Conservation (phyloP, 2,888 invertebrate genomes). For the Leucoptera coffeella region DNA sequence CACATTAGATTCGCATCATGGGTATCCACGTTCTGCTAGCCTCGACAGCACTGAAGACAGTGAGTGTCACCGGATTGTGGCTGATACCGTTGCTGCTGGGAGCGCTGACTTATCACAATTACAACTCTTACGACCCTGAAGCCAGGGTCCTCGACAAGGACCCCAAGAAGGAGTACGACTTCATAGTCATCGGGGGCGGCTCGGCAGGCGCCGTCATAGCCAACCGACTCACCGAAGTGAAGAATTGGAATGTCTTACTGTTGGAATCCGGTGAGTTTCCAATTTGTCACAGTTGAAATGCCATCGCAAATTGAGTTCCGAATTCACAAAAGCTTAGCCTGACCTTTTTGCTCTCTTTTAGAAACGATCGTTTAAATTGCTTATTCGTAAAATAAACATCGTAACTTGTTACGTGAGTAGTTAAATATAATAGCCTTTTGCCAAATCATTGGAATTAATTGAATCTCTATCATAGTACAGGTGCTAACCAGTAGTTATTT, state of each 20-base stretch:
- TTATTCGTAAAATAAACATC: too few species aligned
- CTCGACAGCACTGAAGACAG: conserved; percentile 72
- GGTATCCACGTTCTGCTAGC: conserved; percentile 68
- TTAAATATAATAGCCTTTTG: too few species aligned
- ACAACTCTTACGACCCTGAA: conserved; percentile 77
- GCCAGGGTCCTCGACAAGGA: conserved; percentile 65
- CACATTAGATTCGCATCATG: conserved; percentile 34
- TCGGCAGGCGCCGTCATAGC: conserved; percentile 89
- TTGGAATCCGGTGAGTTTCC: conserved; percentile 60
- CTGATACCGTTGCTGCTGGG: conserved; percentile 77
- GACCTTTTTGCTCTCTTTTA: too few species aligned
- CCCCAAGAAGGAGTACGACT: conserved; percentile 74
- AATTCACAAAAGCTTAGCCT: too few species aligned
- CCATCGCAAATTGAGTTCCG: too few species aligned
- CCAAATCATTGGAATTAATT: too few species aligned
- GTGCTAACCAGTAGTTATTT: too few species aligned
- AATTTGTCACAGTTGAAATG: too few species aligned
- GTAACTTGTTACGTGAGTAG: too few species aligned
- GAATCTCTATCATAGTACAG: too few species aligned
- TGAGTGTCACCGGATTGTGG: conserved; percentile 77
- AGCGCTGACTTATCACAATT: conserved; percentile 73
- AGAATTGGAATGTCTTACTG: conserved; percentile 70
- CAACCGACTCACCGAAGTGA: conserved; percentile 69
- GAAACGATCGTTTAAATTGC: too few species aligned
- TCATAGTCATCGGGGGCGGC: conserved; percentile 78